A percentile compares a stretch with the other conserved stretches of the same genome.
phyloP scores from a whole-genome alignment of 2,888 invertebrate species.

The Euplexia lucipara region DNA sequence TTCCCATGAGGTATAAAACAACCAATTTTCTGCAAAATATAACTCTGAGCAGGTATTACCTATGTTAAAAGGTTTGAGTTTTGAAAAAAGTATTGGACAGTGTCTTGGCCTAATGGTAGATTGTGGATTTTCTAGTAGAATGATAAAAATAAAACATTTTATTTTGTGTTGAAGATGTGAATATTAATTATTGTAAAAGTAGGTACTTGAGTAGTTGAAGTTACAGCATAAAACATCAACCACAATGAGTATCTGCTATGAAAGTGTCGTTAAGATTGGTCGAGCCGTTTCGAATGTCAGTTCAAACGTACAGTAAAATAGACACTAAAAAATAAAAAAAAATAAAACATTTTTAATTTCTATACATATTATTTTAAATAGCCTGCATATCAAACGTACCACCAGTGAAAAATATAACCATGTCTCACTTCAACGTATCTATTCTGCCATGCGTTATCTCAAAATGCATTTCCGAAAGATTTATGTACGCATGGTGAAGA shows the following conservation, averaged over 20 bases:
- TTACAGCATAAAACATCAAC: too few species aligned
- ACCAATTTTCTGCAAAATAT: conserved; percentile 47
- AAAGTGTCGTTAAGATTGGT: too few species aligned
- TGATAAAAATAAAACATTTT: too few species aligned
- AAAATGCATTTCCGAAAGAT: conserved; percentile 24
- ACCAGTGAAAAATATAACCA: conserved; percentile 35
- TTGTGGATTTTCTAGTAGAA: not conserved
- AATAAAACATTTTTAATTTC: too few species aligned
- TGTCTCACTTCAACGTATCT: conserved; percentile 24
- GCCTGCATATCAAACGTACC: not conserved
- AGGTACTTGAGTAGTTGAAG: too few species aligned
- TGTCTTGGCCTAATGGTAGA: not conserved
- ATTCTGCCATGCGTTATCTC: conserved; percentile 21
- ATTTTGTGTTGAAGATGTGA: too few species aligned
- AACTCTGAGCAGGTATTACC: conserved; percentile 8
- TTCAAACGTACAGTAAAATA: too few species aligned
- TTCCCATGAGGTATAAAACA: conserved; percentile 47
- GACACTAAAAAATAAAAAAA: too few species aligned
- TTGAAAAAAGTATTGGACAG: not conserved
- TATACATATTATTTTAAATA: too few species aligned
- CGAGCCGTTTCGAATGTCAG: too few species aligned
- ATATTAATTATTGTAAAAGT: too few species aligned
- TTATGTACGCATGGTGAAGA: conserved; percentile 27
- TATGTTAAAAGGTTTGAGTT: conserved; percentile 2
- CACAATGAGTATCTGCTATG: too few species aligned